phyloP scores from a whole-genome alignment of 1,140 invertebrate genomes.

The Drosophila equinoxialis region DNA sequence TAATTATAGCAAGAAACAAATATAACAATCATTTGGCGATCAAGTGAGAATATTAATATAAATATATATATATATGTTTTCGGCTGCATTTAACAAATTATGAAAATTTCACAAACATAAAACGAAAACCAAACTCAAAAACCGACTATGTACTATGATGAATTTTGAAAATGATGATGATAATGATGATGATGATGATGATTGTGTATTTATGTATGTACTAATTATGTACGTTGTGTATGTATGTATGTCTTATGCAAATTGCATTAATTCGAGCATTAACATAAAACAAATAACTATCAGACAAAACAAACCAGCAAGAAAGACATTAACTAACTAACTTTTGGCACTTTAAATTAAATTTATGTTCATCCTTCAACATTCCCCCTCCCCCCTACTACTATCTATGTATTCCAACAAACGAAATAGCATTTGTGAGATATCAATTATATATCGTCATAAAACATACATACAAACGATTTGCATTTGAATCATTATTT shows the following conservation, averaged over 20 bases:
- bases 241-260: slow-evolving; percentile 49
- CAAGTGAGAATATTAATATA: slow-evolving; percentile 33
- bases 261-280: slow-evolving; percentile 67
- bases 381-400: neutral
- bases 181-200: slow-evolving; percentile 36
- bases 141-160: slow-evolving; percentile 74
- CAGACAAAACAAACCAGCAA: neutral
- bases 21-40: slow-evolving; percentile 56
- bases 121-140: slow-evolving; percentile 25
- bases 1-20: slow-evolving; percentile 57
- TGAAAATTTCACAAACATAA: slow-evolving; percentile 20
- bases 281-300: neutral
- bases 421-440: slow-evolving; percentile 5
- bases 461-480: slow-evolving; percentile 37
- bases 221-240: slow-evolving; percentile 70
- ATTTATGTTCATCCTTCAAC: neutral
- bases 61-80: slow-evolving; percentile 62
- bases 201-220: slow-evolving; percentile 70
- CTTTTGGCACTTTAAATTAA: slow-evolving; percentile 26
- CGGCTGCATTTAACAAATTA: slow-evolving; percentile 69
- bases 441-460: slow-evolving; percentile 7
- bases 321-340: slow-evolving; percentile 19
- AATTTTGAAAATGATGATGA: slow-evolving; percentile 37
- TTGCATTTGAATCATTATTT: slow-evolving; percentile 23
- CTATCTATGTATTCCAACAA: neutral